Evolutionary conservation across 2,113 vertebrate genomes (phyloP), one percentile per base, ranked within the genome.

Genomic region (Pelusios castaneus): DNA sequence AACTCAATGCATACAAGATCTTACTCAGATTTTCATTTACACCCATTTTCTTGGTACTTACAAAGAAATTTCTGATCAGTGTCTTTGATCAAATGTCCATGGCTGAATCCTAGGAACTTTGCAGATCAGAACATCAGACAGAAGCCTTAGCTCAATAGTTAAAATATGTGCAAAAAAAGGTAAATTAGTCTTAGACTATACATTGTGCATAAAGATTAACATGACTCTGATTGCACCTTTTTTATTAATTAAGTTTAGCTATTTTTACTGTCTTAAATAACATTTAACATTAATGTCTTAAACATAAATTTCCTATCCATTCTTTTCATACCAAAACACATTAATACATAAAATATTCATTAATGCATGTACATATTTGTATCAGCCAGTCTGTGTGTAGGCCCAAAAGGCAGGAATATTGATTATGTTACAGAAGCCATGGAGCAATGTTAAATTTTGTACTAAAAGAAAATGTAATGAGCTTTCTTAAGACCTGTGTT

Each of bases 101-200:
- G n/a, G n/a, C n/a, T n/a, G n/a, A n/a, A n/a, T n/a, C n/a, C n/a
- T n/a, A n/a, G n/a, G n/a, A 77, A 31, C 3, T n/a, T 51, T 81
- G 79, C 43, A 55, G 54, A 54, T 85, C 80, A 41, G 38, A 84
- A 88, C 45, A n/a, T 84, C 45, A 82, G 80, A 84, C 67, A 88
- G n/a, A 89, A 91, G 16, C 80, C 1, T 85, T 29, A 27, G 67
- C 24, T 89, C 16, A 34, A 58, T 45, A 51, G 93, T 91, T n/a
- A 95, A 94, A 96, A 54, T 56, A n/a, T n/a, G 89, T 93, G 90
- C 63, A 2, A 2, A 80, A 19, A 83, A 91, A 87, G 45, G 92
- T 86, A 70, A 88, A 87, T 80, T 29, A 75, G 31, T 52, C 19
- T 88, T 91, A 52, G 86, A 63, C 22, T 82, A 4, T 85, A 85